These are phyloP conservation scores for Cataglyphis livida DNA, from an alignment of 2,888 invertebrate species.

Conservation along the genomic window DNA sequence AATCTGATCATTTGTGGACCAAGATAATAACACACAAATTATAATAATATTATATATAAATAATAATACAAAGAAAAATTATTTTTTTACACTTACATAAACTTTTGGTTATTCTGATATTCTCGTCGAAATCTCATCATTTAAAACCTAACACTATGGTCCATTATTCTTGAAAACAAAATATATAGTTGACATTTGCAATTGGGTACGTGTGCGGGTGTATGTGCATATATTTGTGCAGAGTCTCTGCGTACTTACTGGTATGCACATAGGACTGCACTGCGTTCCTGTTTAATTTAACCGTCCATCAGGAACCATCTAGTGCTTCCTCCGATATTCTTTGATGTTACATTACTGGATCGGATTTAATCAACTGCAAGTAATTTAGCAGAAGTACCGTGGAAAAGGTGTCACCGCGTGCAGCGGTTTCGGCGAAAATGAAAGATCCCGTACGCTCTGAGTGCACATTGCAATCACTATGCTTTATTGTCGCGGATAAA, in stretches of 20 bases:
- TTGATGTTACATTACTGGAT: slow-evolving; percentile 40
- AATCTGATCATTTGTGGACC: not conserved
- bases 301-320: slow-evolving; percentile 9
- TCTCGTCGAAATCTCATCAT: not conserved
- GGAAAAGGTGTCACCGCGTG: slow-evolving; percentile 37
- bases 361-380: slow-evolving; percentile 39
- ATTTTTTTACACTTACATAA: not conserved
- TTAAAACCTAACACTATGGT: not conserved
- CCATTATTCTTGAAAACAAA: not conserved
- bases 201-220: not conserved
- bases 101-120: not conserved
- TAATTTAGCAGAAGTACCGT: slow-evolving; percentile 28
- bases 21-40: not conserved
- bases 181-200: not conserved
- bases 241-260: not conserved
- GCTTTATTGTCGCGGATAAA: slow-evolving; percentile 33
- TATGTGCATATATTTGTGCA: not conserved
- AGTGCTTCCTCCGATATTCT: slow-evolving; percentile 34
- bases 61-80: too few species aligned
- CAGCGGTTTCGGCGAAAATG: slow-evolving; percentile 40
- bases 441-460: slow-evolving; percentile 21
- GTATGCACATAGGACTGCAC: not conserved
- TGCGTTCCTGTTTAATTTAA: not conserved
- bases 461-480: slow-evolving; percentile 18
- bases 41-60: too few species aligned